Evolutionary conservation across 2,113 vertebrate genomes (phyloP), one percentile per base, ranked within the genome.

Genomic region (Megaceryle maxima): DNA sequence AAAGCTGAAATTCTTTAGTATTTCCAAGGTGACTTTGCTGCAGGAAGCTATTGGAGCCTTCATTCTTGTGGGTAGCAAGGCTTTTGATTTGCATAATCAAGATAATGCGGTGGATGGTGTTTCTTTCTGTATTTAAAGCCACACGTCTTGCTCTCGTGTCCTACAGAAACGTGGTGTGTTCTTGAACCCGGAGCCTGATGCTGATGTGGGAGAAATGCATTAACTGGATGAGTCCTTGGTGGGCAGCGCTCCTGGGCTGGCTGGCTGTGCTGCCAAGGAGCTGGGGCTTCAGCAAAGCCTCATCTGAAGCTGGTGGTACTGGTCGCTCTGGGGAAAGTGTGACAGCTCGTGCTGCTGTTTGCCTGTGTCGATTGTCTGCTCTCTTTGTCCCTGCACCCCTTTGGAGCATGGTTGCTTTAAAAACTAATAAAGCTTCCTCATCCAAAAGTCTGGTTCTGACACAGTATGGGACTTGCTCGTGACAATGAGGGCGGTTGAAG

Each of bases 1-100:
- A 41, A 67, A 78, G 20, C 74, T 68, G n/a, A 9, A 14, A n/a
- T 87, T 76, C 66, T 53, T n/a, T 3, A 4, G 6, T 31, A 50
- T 85, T 89, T 92, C 74, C 87, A 55, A 83, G 81, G 59, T 87
- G 84, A 35, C 70, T 88, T 92, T 68, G 87, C 51, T 72, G 77
- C 60, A 48, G 82, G 48, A 92, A 62, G 46, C 55, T 31, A 18
- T 43, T 64, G 0, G 8, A 79, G 55, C 57, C 83, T 50, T 88
- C 29, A 1, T 50, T 77, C 77, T 72, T 70, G 77, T 41, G 43
- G 21, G 76, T 22, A 75, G 56, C 56, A 21, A 78, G 69, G 29
- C n/a, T 1, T 25, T 90, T 72, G 74, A 66, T 88, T 75, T 87
- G 66, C 62, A 24, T 68, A 12, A n/a, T 15, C 28, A 41, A 43